Conservation (phyloP, 2,113 vertebrate species). For the Seriola rivoliana region DNA sequence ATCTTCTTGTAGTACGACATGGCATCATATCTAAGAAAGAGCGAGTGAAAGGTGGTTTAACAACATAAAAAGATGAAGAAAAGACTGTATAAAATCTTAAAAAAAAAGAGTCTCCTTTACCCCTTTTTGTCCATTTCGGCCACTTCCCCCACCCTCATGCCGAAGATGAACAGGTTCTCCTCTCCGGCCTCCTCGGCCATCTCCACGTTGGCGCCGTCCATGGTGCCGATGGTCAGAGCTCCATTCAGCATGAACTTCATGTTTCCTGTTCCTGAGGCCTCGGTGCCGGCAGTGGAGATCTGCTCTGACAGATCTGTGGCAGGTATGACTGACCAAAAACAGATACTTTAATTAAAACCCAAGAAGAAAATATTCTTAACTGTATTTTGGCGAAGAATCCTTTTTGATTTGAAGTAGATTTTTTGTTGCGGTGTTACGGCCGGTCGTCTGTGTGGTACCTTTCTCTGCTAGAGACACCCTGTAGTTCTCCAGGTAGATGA, state of each 20-base stretch:
- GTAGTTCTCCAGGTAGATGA: slow-evolving; percentile 98
- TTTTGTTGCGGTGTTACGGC: background rate
- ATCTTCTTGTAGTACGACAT: slow-evolving; percentile 89
- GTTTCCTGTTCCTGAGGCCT: slow-evolving; percentile 96
- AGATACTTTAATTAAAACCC: background rate
- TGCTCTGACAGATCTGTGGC: slow-evolving; percentile 97
- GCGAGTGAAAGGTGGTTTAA: background rate
- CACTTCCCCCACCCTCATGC: slow-evolving; percentile 95
- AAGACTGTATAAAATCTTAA: background rate
- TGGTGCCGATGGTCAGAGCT: slow-evolving; percentile 96
- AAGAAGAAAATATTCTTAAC: background rate
- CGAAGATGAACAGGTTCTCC: slow-evolving; percentile 97
- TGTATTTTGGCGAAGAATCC: background rate
- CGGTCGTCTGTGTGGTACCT: slow-evolving; percentile 79
- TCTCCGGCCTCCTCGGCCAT: slow-evolving; percentile 98
- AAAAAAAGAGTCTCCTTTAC: slow-evolving; percentile 72
- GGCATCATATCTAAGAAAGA: slow-evolving; percentile 88
- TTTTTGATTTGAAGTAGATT: background rate
- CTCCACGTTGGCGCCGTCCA: slow-evolving; percentile 98
- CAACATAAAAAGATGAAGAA: slow-evolving; percentile 8
- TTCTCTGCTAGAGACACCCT: slow-evolving; percentile 96
- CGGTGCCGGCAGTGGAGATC: slow-evolving; percentile 97
- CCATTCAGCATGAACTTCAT: slow-evolving; percentile 99
- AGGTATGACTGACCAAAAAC: slow-evolving; percentile 89
- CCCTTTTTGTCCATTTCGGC: slow-evolving; percentile 89